Base-by-base conservation (phyloP, 2,113 vertebrate species). In the Turdus rufiventris region DNA sequence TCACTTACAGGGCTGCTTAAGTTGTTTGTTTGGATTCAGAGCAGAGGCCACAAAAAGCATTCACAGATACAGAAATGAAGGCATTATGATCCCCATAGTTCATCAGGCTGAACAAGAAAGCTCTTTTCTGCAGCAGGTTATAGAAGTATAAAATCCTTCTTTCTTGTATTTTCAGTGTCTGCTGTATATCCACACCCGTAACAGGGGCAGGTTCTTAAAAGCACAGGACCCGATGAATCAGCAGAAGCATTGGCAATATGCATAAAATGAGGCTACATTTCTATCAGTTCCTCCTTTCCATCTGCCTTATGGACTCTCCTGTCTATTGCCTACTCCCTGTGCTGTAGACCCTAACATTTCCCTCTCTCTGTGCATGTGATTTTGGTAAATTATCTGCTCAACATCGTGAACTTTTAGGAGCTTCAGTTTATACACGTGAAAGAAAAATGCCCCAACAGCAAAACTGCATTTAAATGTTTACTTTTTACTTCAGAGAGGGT, bases 21-120 rank as follows among this genome's bases (percentile, higher is more conserved):
- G 42, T 57, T 73, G 43, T 72, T 86, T 92, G 68, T 71, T 93
- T 81, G 70, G 80, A 84, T 84, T 61, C 29, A 79, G 48, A 75
- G 43, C 24, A 60, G 76, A 74, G 56, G 53, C 40, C 56, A 86
- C 2, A 7, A 6, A 62, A 86, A 56, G 11, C 56, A 71, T 60
- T 88, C 77, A 29, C 34, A 71, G 47, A 71, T 23, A 47, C 8
- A 86, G 29, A 54, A 81, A 45, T 2, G 4, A 91, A 78, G 61
- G 48, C 40, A 8, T 83, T 58, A 67, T 9, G 60, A 83, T 48
- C 24, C 43, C 36, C 12, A 23, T 0, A 75, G 43, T 11, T 70
- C 45, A 66, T 18, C 21, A 86, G 21, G 38, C 5, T 81, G 61
- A 75, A 65, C 16, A 75, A 77, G 26, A 23, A 91, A 48, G 26